Conservation (phyloP, 2,113 vertebrate genomes). For the Pipra filicauda region DNA sequence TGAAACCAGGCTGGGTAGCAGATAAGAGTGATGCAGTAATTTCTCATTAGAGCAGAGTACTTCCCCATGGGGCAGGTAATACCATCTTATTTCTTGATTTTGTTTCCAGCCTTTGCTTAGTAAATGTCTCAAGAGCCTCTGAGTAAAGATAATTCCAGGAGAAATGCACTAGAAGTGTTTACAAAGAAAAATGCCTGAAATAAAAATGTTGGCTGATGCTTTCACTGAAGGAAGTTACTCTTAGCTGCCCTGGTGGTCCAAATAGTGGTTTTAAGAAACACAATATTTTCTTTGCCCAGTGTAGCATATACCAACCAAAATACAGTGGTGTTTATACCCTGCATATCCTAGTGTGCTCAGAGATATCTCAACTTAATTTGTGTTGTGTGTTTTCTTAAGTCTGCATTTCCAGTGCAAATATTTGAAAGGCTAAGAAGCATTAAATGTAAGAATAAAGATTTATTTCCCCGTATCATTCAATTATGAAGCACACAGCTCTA, state of each 20-base stretch:
- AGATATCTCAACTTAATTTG: neutral
- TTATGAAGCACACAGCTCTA: neutral
- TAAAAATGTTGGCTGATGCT: neutral
- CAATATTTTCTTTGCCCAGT: neutral
- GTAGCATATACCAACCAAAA: neutral
- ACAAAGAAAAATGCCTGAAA: neutral
- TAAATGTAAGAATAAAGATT: neutral
- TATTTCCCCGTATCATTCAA: neutral
- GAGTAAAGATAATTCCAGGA: neutral
- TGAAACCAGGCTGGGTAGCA: neutral
- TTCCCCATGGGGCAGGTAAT: neutral
- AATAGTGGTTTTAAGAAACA: neutral
- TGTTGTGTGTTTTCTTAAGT: neutral
- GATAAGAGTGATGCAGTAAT: neutral
- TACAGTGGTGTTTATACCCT: neutral
- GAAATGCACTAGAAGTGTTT: neutral
- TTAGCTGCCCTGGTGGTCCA: neutral
- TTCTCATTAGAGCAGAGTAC: neutral
- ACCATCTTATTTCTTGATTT: neutral
- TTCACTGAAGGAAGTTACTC: neutral
- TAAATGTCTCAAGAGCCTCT: neutral
- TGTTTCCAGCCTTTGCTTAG: neutral
- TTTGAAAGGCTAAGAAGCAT: neutral
- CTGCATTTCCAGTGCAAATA: neutral
- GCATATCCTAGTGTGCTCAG: fast-evolving